Evolutionary conservation across 2,797 vertebrate species (phyloP).

Genomic region (Falco rusticolus): DNA sequence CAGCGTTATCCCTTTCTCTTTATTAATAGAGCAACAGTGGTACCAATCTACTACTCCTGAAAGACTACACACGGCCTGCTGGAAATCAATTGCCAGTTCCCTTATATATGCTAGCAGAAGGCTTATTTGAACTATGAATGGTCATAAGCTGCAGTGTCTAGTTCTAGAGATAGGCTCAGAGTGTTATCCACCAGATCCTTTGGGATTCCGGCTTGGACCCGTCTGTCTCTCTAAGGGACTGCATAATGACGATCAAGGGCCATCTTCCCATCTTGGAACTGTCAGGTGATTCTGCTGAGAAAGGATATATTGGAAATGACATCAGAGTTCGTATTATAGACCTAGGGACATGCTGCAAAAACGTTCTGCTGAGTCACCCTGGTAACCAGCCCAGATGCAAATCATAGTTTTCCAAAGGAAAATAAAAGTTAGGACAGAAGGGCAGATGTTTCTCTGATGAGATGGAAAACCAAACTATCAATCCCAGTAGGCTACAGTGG

Average conservation of each 20-base stretch:
- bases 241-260: neutral
- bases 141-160: neutral
- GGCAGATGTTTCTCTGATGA: neutral
- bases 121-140: neutral
- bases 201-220: neutral
- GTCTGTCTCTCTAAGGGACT: neutral
- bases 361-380: slow-evolving; percentile 16
- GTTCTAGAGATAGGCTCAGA: neutral
- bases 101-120: neutral
- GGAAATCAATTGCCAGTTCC: neutral
- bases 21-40: neutral
- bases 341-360: neutral
- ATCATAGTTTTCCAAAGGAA: neutral
- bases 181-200: neutral
- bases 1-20: neutral
- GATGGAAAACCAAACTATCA: neutral
- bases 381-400: neutral
- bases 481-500: neutral
- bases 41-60: neutral
- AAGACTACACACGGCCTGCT: neutral
- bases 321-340: neutral
- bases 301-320: neutral
- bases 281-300: neutral
- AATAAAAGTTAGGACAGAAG: neutral
- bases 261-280: neutral